phyloP scores from a whole-genome alignment of 2,113 vertebrate species.

The Podocnemis expansa region DNA sequence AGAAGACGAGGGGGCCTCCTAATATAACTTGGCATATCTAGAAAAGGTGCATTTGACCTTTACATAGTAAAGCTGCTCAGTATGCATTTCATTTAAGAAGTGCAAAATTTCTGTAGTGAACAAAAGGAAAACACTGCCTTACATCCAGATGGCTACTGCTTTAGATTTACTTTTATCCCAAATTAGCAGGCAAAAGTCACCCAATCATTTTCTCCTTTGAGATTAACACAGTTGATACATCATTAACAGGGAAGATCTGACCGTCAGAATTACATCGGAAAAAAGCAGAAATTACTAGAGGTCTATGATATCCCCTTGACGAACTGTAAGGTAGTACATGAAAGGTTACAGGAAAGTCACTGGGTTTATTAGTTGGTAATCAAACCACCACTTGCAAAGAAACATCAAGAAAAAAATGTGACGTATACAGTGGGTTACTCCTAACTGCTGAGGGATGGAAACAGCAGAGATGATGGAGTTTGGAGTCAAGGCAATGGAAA shows the following conservation, averaged over 20 bases:
- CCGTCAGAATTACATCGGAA: background rate
- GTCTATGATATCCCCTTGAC: background rate
- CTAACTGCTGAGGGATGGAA: background rate
- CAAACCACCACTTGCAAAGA: background rate
- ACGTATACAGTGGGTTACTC: background rate
- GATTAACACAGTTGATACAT: background rate
- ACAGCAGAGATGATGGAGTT: background rate
- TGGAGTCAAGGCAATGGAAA: background rate
- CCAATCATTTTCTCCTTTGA: constrained; percentile 17
- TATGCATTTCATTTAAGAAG: background rate
- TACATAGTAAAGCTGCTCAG: rapidly evolving
- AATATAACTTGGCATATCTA: background rate
- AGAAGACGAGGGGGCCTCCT: background rate
- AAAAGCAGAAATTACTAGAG: background rate
- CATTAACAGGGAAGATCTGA: background rate
- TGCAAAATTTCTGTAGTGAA: background rate
- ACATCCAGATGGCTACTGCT: background rate
- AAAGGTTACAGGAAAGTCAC: background rate
- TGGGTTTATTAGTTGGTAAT: background rate
- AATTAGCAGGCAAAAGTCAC: background rate
- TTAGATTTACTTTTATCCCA: background rate
- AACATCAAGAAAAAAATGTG: background rate
- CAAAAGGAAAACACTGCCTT: background rate
- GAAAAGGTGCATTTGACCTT: background rate
- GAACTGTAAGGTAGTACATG: background rate